These are phyloP conservation scores for Homarus americanus DNA, from an alignment of 1,140 invertebrate species.

Conservation along the genomic window DNA sequence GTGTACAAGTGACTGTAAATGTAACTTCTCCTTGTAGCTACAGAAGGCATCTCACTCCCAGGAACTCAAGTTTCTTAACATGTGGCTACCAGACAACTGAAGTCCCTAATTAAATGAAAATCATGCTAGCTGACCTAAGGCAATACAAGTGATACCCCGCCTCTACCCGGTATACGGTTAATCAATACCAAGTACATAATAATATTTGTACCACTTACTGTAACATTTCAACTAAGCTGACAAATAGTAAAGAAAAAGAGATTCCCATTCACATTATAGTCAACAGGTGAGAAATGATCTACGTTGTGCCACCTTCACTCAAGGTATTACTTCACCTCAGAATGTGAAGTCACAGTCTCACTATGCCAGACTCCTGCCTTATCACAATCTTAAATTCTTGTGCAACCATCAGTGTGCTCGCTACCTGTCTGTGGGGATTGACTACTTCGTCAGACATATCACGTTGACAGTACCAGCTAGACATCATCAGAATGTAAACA, in stretches of 20 bases:
- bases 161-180: background rate
- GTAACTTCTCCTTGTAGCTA: background rate
- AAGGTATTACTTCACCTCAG: background rate
- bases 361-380: background rate
- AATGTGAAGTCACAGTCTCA: background rate
- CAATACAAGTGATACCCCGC: background rate
- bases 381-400: background rate
- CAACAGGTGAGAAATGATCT: background rate
- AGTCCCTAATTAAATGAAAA: background rate
- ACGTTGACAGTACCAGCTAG: no score
- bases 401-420: background rate
- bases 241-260: background rate
- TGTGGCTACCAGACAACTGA: background rate
- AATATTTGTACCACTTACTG: slow-evolving; percentile 11
- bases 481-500: no score
- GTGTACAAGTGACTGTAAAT: background rate
- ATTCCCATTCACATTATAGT: background rate
- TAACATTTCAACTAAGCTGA: slow-evolving; percentile 6
- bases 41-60: background rate
- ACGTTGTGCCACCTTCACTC: background rate
- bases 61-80: background rate
- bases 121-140: background rate
- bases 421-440: background rate
- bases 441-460: background rate
- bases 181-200: background rate